Percentiles rank a stretch among this genome's conserved stretches.
phyloP scores from a whole-genome alignment of 1,140 invertebrate genomes.

The Meloidogyne chitwoodi region DNA sequence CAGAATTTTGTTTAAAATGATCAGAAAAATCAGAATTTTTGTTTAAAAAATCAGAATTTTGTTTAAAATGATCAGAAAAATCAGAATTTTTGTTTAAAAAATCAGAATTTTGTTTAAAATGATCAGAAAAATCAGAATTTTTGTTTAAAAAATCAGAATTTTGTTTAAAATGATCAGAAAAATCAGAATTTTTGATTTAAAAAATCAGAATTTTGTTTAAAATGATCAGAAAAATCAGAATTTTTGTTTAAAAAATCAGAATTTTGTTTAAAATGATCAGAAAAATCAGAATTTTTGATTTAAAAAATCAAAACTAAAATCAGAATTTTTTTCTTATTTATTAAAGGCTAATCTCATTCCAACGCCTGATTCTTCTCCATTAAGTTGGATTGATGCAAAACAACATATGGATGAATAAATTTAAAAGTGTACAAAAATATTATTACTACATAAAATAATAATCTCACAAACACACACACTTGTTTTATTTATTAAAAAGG shows the following conservation, averaged over 20 bases:
- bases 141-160: neutral
- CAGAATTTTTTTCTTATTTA: neutral
- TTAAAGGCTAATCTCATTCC: conserved; percentile 12
- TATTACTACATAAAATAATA: too few species aligned
- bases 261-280: too few species aligned
- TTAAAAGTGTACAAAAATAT: too few species aligned
- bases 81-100: neutral
- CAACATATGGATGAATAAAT: conserved; percentile 13
- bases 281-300: too few species aligned
- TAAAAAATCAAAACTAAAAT: neutral
- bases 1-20: neutral
- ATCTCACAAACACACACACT: too few species aligned
- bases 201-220: neutral
- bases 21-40: too few species aligned
- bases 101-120: neutral
- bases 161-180: neutral
- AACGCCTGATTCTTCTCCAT: neutral
- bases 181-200: too few species aligned
- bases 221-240: neutral
- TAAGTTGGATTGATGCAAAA: conserved; percentile 12
- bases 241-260: too few species aligned
- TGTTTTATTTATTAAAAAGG: too few species aligned
- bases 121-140: too few species aligned
- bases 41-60: neutral
- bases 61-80: neutral